Percentiles rank a stretch among this genome's conserved stretches.
phyloP scores from a whole-genome alignment of 2,888 invertebrate species.

The Papilio gigon region DNA sequence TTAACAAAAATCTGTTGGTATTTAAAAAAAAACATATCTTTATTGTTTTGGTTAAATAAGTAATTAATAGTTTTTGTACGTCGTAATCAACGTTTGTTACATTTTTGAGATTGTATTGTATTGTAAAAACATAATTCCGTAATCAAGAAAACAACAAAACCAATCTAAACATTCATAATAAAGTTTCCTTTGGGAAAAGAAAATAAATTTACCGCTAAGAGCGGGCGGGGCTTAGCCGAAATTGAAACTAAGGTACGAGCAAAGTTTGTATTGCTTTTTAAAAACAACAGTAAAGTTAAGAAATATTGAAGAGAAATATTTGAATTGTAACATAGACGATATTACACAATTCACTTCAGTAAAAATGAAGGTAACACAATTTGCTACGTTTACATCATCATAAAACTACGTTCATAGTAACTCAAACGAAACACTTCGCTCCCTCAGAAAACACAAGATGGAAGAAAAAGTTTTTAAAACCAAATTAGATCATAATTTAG shows the following conservation, averaged over 20 bases:
- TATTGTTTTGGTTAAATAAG: no score
- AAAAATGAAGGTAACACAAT: no score
- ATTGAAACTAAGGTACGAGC: constrained; percentile 8
- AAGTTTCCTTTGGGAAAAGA: constrained; percentile 8
- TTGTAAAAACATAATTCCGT: neutral
- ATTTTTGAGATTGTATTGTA: neutral
- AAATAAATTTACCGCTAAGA: constrained; percentile 17
- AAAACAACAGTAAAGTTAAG: constrained; percentile 16
- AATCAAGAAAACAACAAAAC: constrained; percentile 19
- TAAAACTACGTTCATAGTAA: no score
- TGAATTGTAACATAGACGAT: neutral
- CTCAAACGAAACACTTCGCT: no score
- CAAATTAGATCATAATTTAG: no score
- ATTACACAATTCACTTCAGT: neutral
- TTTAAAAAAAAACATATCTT: no score
- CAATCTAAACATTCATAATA: constrained; percentile 20
- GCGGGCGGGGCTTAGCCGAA: constrained; percentile 5
- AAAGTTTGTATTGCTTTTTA: constrained; percentile 16
- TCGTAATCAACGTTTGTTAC: neutral
- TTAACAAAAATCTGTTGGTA: no score
- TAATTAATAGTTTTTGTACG: no score
- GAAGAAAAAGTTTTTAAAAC: no score
- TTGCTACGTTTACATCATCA: no score
- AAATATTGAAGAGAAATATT: constrained; percentile 5
- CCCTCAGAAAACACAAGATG: no score